Percentiles rank a stretch among this genome's conserved stretches.
Conservation (phyloP, 2,888 invertebrate species). For the Cabera pusaria region DNA sequence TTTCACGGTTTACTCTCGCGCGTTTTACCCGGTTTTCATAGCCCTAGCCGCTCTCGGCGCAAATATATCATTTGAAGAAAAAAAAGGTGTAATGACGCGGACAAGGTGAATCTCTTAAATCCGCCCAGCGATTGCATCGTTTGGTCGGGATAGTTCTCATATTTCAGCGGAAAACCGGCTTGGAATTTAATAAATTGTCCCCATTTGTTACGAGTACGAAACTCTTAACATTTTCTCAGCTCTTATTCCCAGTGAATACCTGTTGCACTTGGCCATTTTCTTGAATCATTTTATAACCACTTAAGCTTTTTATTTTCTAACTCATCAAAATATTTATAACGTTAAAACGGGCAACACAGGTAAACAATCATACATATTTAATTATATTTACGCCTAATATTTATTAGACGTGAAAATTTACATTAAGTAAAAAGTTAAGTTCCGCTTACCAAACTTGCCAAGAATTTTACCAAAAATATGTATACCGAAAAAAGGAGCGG, state of each 20-base stretch:
- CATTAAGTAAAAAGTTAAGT: constrained; percentile 46
- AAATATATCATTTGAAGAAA: constrained; percentile 21
- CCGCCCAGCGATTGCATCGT: constrained; percentile 77
- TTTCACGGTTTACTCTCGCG: no score
- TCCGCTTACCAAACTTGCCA: constrained; percentile 30
- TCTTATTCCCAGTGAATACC: constrained; percentile 20
- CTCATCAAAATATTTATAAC: no score
- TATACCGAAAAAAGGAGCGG: constrained; percentile 38
- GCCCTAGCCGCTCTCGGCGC: constrained; percentile 3
- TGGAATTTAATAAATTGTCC: constrained; percentile 65
- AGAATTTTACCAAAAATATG: constrained; percentile 37
- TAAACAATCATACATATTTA: no score
- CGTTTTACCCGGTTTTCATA: constrained; percentile 4
- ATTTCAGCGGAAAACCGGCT: constrained; percentile 67
- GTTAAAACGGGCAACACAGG: no score
- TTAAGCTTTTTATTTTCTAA: no score
- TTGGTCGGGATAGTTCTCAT: constrained; percentile 73
- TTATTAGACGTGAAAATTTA: constrained; percentile 17
- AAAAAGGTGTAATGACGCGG: constrained; percentile 46
- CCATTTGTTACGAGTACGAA: constrained; percentile 52
- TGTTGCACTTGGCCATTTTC: constrained; percentile 13
- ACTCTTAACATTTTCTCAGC: constrained; percentile 29
- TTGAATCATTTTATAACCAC: not conserved
- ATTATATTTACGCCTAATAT: no score
- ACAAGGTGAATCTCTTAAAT: constrained; percentile 63